Evolutionary conservation across 1,140 invertebrate genomes (phyloP).

Genomic region (Helicoverpa armigera): DNA sequence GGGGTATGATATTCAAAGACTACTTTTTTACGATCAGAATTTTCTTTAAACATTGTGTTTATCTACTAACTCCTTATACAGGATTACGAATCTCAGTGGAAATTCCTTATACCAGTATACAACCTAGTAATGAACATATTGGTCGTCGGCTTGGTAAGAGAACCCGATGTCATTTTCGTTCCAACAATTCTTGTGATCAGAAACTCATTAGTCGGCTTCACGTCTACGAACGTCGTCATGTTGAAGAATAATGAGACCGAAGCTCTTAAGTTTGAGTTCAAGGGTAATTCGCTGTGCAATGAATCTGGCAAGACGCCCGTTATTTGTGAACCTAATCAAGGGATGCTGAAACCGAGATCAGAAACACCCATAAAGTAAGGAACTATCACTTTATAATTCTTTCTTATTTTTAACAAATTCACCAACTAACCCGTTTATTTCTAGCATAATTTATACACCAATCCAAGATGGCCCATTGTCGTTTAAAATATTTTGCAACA

Average conservation of each 20-base stretch:
- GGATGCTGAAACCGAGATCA: conserved; percentile 71
- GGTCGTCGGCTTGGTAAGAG: conserved; percentile 76
- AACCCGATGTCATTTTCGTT: conserved; percentile 76
- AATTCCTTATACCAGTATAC: conserved; percentile 71
- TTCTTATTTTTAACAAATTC: not conserved
- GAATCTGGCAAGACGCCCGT: conserved; percentile 78
- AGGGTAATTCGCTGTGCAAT: conserved; percentile 79
- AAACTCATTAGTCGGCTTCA: conserved; percentile 79
- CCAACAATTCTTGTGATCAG: conserved; percentile 77
- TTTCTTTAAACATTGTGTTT: too few relatives aligned
- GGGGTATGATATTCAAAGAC: conserved; percentile 63
- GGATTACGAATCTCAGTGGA: conserved; percentile 81
- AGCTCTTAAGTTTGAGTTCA: conserved; percentile 76
- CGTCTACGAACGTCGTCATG: conserved; percentile 65
- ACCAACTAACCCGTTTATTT: conserved; percentile 42
- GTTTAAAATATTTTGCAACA: conserved; percentile 79
- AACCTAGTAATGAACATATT: conserved; percentile 70
- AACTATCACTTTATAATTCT: conserved; percentile 14
- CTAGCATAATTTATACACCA: conserved; percentile 77
- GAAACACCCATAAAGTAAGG: conserved; percentile 79
- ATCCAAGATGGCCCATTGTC: conserved; percentile 78
- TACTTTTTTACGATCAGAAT: not conserved
- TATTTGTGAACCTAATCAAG: conserved; percentile 70
- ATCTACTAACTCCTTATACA: conserved; percentile 44
- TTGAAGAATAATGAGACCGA: conserved; percentile 78